phyloP scores from a whole-genome alignment of 2,113 vertebrate species.

The Fulica atra region DNA sequence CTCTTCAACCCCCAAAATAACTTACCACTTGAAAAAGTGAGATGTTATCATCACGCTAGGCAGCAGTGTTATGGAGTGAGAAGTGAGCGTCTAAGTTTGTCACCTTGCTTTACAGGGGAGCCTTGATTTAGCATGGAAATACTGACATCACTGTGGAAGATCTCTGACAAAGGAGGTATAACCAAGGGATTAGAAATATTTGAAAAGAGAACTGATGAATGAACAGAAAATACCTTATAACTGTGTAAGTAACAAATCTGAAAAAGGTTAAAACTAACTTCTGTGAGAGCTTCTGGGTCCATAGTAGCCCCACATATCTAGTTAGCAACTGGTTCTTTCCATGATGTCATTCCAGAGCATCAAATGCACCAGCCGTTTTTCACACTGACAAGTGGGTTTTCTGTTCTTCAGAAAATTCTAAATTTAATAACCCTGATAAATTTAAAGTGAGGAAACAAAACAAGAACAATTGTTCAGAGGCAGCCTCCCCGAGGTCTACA shows the following conservation, averaged over 20 bases:
- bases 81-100: background rate
- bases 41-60: background rate
- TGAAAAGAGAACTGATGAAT: background rate
- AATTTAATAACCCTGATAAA: background rate
- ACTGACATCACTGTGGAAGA: background rate
- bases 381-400: background rate
- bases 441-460: background rate
- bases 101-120: background rate
- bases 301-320: background rate
- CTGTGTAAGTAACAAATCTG: background rate
- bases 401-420: background rate
- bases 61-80: background rate
- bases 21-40: background rate
- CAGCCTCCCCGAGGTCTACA: background rate
- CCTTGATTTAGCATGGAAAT: background rate
- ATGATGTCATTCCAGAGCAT: background rate
- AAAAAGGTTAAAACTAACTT: background rate
- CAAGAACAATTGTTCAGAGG: background rate
- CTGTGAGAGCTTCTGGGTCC: background rate
- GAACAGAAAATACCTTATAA: background rate
- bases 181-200: background rate
- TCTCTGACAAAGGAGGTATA: background rate
- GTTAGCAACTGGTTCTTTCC: background rate
- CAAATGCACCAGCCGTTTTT: background rate
- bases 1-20: background rate